These are phyloP conservation scores for Thomomys bottae DNA, from an alignment of 2,113 vertebrate species.

Conservation along the genomic window DNA sequence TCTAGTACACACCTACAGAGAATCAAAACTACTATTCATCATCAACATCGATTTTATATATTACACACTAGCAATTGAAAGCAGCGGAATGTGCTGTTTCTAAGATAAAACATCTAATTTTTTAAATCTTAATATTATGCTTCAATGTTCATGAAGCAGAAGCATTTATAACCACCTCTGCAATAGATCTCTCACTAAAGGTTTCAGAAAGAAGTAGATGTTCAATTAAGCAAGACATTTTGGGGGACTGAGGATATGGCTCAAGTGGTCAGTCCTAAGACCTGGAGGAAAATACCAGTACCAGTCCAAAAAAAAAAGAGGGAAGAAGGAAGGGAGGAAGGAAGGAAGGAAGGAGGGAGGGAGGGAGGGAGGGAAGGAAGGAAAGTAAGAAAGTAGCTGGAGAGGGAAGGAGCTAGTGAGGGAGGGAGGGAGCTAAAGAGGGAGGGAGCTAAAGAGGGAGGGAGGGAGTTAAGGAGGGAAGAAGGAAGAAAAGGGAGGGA, in stretches of 20 bases:
- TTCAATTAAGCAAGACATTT: not conserved
- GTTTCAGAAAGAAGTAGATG: conserved; percentile 23
- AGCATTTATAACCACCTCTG: not conserved
- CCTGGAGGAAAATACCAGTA: no score
- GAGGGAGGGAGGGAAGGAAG: no score
- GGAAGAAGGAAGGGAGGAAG: no score
- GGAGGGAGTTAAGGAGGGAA: no score
- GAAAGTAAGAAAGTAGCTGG: no score
- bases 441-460: no score
- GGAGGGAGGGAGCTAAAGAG: not conserved
- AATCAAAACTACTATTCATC: not conserved
- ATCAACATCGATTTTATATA: not conserved
- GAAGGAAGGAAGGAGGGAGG: no score
- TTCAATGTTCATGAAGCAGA: conserved; percentile 7
- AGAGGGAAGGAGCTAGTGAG: no score
- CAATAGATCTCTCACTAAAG: conserved; percentile 39
- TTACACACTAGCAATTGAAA: not conserved
- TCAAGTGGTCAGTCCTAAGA: no score
- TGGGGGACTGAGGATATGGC: no score
- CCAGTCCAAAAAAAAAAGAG: no score
- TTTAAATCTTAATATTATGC: conserved; percentile 7
- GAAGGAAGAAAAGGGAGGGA: no score
- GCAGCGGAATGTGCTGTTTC: not conserved
- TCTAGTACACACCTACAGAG: not conserved
- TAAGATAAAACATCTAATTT: not conserved